A percentile compares a stretch with the other conserved stretches of the same genome.
Evolutionary conservation across 2,888 invertebrate genomes (phyloP).

Genomic region (Campoplex capitator): DNA sequence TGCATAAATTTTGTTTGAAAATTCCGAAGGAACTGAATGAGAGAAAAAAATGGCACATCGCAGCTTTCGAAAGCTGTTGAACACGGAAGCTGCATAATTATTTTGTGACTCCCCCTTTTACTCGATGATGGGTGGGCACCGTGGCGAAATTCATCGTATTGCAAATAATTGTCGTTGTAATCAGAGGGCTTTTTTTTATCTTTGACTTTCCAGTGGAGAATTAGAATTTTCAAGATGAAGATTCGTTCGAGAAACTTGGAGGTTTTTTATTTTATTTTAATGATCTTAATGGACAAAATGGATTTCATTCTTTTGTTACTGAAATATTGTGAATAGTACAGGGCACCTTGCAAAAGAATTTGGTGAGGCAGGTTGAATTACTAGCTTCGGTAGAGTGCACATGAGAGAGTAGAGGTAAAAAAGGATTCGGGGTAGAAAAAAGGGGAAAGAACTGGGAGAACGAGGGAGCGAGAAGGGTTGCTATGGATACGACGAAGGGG

Average conservation of each 20-base stretch:
- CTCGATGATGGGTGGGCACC: background rate
- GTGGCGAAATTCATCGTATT: constrained; percentile 26
- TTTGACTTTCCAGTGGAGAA: background rate
- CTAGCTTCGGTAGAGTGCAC: constrained; percentile 58
- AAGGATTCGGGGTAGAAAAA: constrained; percentile 69
- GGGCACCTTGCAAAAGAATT: constrained; percentile 64
- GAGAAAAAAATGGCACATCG: constrained; percentile 9
- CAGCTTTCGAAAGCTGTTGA: constrained; percentile 37
- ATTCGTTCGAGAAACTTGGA: background rate
- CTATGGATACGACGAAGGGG: constrained; percentile 78
- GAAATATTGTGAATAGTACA: background rate
- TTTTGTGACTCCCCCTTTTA: constrained; percentile 7
- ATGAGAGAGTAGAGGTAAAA: constrained; percentile 51
- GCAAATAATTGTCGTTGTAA: constrained; percentile 68
- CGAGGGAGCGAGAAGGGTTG: constrained; percentile 73
- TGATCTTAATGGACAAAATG: background rate
- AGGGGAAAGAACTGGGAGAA: constrained; percentile 70
- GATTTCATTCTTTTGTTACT: background rate
- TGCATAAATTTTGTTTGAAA: constrained; percentile 53
- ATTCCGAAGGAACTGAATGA: constrained; percentile 24
- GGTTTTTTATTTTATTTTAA: background rate
- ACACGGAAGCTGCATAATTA: constrained; percentile 45
- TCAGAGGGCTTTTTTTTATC: constrained; percentile 50
- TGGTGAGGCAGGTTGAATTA: constrained; percentile 65
- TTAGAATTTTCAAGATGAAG: background rate